phyloP scores from a whole-genome alignment of 2,797 vertebrate species.

The Gallinago stenura region DNA sequence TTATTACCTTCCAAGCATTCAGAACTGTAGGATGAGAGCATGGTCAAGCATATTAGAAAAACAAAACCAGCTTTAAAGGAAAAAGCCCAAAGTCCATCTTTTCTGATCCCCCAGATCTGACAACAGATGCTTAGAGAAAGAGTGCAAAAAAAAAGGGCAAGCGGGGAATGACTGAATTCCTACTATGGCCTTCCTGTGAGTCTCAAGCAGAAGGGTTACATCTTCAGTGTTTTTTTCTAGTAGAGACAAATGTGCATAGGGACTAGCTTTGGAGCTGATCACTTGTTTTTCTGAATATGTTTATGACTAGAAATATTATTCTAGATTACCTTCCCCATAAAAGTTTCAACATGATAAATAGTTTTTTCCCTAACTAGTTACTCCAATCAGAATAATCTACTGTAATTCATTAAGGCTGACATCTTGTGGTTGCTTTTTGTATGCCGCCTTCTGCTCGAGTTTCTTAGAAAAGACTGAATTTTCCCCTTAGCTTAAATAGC shows the following conservation, averaged over 20 bases:
- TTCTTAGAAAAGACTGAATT: neutral
- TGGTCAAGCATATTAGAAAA: neutral
- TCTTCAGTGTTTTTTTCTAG: neutral
- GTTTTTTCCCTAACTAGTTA: neutral
- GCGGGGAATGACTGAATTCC: neutral
- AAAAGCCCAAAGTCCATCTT: neutral
- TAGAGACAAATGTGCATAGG: neutral
- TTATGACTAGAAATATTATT: neutral
- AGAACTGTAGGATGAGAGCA: neutral
- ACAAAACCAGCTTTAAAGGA: neutral
- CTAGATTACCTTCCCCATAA: neutral
- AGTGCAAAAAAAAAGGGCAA: neutral
- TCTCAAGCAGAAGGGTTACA: neutral
- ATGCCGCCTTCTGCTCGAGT: neutral
- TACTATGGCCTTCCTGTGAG: neutral
- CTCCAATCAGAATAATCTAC: neutral
- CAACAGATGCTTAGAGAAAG: neutral
- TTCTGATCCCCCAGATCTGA: neutral
- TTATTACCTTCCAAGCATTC: neutral
- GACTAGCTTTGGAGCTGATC: neutral
- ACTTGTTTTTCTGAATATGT: neutral
- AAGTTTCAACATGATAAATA: neutral
- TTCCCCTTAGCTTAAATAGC: neutral
- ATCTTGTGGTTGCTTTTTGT: slow-evolving; percentile 74
- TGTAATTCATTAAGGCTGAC: slow-evolving; percentile 72